Evolutionary conservation across 2,113 vertebrate species (phyloP).

Genomic region (Nestor notabilis): DNA sequence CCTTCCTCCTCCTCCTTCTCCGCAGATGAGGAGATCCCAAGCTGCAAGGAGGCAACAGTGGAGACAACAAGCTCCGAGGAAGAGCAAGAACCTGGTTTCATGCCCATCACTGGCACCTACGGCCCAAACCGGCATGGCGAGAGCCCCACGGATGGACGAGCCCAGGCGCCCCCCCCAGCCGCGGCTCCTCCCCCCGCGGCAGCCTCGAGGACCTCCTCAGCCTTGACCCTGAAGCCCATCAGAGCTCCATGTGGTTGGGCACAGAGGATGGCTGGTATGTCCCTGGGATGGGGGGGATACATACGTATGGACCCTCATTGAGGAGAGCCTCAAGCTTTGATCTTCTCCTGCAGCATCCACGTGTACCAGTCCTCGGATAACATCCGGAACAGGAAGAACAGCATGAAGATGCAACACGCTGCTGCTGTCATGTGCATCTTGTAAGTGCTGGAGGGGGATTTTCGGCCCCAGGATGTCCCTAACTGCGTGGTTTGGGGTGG

Average conservation of each 20-base stretch:
- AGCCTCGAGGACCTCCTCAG: conserved; percentile 96
- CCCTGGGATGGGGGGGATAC: neutral
- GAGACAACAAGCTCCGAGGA: conserved; percentile 98
- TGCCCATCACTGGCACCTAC: conserved; percentile 76
- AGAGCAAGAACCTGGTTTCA: conserved; percentile 88
- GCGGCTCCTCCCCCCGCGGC: conserved; percentile 91
- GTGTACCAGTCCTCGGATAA: conserved; percentile 99
- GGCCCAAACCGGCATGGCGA: conserved; percentile 76
- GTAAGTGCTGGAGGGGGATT: conserved; percentile 71
- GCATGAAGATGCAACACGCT: conserved; percentile 96
- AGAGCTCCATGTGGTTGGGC: conserved; percentile 98
- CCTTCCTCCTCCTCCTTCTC: neutral
- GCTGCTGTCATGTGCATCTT: conserved; percentile 92
- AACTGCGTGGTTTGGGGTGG: neutral
- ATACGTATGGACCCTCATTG: fast-evolving
- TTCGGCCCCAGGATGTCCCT: fast-evolving
- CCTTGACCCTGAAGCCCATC: conserved; percentile 92
- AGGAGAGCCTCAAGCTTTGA: neutral
- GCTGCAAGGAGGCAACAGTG: conserved; percentile 88
- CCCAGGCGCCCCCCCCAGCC: conserved; percentile 92
- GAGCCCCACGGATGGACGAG: conserved; percentile 88
- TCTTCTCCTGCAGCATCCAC: conserved; percentile 83
- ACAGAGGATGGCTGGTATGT: conserved; percentile 95
- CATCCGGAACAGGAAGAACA: conserved; percentile 98
- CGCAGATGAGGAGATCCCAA: conserved; percentile 88